Conservation (phyloP, 1,140 invertebrate genomes). For the Hylaeus anthracinus region DNA sequence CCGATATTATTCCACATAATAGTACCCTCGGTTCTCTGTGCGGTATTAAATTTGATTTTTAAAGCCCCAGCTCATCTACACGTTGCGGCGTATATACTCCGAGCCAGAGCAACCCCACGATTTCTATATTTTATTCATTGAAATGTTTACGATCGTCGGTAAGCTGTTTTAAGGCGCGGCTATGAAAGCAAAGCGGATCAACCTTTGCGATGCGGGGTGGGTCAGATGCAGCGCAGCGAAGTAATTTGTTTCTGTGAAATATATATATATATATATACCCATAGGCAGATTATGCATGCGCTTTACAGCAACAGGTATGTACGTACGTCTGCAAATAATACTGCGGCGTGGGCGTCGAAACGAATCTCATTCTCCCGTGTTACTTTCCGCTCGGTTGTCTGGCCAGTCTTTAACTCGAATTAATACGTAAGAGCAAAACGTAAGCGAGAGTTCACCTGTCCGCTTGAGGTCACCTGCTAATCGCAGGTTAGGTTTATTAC, state of each 20-base stretch:
- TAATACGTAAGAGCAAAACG: too few relatives aligned
- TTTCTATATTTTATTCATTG: neutral
- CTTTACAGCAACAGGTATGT: slow-evolving; percentile 41
- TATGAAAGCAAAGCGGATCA: slow-evolving; percentile 18
- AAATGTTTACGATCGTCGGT: slow-evolving; percentile 22
- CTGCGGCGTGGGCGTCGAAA: neutral
- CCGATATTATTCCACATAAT: too few relatives aligned
- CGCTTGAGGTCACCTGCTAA: too few relatives aligned
- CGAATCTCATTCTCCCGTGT: slow-evolving; percentile 13
- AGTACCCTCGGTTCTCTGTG: too few relatives aligned
- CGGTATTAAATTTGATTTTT: too few relatives aligned
- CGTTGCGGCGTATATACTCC: too few relatives aligned
- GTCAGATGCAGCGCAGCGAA: neutral
- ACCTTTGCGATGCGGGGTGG: neutral
- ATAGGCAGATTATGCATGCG: slow-evolving; percentile 44
- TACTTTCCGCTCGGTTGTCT: neutral
- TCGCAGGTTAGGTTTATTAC: too few relatives aligned
- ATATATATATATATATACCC: slow-evolving; percentile 10
- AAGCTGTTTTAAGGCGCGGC: slow-evolving; percentile 20
- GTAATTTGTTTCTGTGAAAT: slow-evolving; percentile 45
- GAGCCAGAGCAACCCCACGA: neutral
- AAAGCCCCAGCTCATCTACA: too few relatives aligned
- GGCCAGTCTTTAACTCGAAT: too few relatives aligned
- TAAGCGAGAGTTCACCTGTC: too few relatives aligned
- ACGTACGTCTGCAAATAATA: slow-evolving; percentile 12